These are phyloP conservation scores for Hoplostethus atlanticus DNA, from an alignment of 2,797 vertebrate species.

Conservation along the genomic window DNA sequence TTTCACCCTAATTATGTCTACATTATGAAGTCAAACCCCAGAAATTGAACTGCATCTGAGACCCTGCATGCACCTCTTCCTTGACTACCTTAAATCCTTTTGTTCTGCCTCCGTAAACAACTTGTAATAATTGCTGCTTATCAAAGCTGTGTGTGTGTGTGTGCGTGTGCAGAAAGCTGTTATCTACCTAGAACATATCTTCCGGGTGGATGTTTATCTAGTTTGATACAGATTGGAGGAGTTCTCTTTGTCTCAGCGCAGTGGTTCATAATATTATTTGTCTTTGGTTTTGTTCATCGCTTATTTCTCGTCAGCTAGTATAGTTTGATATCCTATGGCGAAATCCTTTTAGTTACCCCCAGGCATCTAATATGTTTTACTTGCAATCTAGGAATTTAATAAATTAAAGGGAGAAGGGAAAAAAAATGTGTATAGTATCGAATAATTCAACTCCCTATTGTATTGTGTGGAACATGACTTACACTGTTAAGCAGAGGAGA, in stretches of 20 bases:
- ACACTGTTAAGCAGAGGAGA: slow-evolving; percentile 56
- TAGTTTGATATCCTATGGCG: slow-evolving; percentile 71
- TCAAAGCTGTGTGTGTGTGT: slow-evolving; percentile 64
- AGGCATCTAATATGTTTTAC: slow-evolving; percentile 80
- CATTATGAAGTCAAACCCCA: slow-evolving; percentile 67
- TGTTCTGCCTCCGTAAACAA: slow-evolving; percentile 80
- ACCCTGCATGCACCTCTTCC: slow-evolving; percentile 68
- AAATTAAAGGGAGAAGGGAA: slow-evolving; percentile 65
- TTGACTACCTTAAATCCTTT: slow-evolving; percentile 80
- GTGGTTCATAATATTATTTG: slow-evolving; percentile 75
- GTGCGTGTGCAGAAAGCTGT: slow-evolving; percentile 45
- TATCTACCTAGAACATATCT: slow-evolving; percentile 81
- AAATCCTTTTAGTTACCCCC: slow-evolving; percentile 73
- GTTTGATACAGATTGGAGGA: slow-evolving; percentile 76
- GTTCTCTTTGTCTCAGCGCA: slow-evolving; percentile 75
- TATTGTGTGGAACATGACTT: slow-evolving; percentile 66
- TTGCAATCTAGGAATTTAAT: slow-evolving; percentile 82
- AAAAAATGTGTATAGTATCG: slow-evolving; percentile 67
- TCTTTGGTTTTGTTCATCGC: slow-evolving; percentile 64
- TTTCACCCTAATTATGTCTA: slow-evolving; percentile 62
- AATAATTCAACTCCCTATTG: slow-evolving; percentile 73
- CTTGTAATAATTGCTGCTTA: slow-evolving; percentile 79
- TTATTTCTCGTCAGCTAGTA: slow-evolving; percentile 73
- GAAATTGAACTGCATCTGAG: slow-evolving; percentile 68
- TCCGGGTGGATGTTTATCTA: slow-evolving; percentile 82